Evolutionary conservation across 2,888 invertebrate species (phyloP).

Genomic region (Protophormia terraenovae): DNA sequence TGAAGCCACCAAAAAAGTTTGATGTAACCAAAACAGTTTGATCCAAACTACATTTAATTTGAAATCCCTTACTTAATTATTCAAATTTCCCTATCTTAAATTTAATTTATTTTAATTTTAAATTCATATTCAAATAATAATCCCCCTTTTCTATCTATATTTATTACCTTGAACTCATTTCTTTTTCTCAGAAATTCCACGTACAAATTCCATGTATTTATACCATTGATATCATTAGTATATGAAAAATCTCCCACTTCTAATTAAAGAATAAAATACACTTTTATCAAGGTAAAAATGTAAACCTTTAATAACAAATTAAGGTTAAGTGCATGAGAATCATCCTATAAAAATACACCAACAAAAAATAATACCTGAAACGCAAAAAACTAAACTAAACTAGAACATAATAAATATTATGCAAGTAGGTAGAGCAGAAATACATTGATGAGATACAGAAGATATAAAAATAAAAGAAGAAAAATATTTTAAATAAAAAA

Average conservation of each 20-base stretch:
- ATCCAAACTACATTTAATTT: too few species aligned
- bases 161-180: conserved; percentile 29
- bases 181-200: neutral
- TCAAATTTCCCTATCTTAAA: too few species aligned
- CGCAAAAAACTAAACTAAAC: conserved; percentile 48
- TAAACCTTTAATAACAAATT: conserved; percentile 62
- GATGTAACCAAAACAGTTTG: too few species aligned
- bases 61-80: too few species aligned
- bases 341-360: conserved; percentile 52
- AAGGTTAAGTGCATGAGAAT: conserved; percentile 66
- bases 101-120: neutral
- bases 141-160: neutral
- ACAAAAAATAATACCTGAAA: neutral
- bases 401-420: conserved; percentile 62
- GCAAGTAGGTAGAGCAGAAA: conserved; percentile 60
- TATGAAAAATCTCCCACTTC: conserved; percentile 46
- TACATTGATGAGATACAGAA: conserved; percentile 44
- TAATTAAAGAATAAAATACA: conserved; percentile 41
- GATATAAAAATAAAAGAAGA: neutral
- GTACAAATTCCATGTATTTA: neutral
- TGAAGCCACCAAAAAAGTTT: too few species aligned
- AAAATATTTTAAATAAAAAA: neutral
- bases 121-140: too few species aligned
- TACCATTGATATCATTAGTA: neutral
- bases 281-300: conserved; percentile 57